Evolutionary conservation across 2,113 vertebrate species (phyloP), one percentile per base, ranked within the genome.

Genomic region (Gymnocephalus cernua): DNA sequence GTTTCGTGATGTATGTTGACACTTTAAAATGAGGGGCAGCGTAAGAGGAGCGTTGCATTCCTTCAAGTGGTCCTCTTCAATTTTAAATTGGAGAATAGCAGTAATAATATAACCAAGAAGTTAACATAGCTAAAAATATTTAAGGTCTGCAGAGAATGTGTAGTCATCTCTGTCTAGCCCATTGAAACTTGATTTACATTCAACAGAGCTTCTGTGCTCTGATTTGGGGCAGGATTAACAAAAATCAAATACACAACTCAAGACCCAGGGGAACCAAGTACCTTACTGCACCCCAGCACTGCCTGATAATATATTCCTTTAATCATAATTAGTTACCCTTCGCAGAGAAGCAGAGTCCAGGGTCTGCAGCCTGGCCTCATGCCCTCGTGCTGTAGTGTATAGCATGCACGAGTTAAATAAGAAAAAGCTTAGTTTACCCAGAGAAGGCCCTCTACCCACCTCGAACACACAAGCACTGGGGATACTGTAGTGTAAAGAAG

Each of bases 151-250:
- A 88, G 68, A 70, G 77, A 72, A 50, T 15, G 57, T 56, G 69
- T 65, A 56, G 73, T 80, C 18, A 4, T 85, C 78, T 74, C 70
- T 69, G 73, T 73, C 16, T 48, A 72, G 65, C 86, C 70, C 85
- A 80, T 54, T 48, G 79, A 80, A 63, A 83, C 65, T 69, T 78
- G 90, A 93, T 92, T 93, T 94, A 94, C 93, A 95, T 94, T 94
- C 93, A 93, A 86, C 77, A 88, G 89, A 82, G 84, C 71, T 57
- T 74, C 82, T 77, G 53, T 59, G 80, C 88, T 89, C 80, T 44
- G 80, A 84, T 87, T 80, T 64, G 77, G 83, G 83, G 87, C 14
- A 32, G 27, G 51, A 21, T 48, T 59, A 27, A 54, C 5, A 63
- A 65, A 51, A 65, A 57, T 14, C 14, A 75, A 67, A 79, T 23